Base-by-base conservation (phyloP, 2,888 invertebrate genomes). In the Xanthia togata region DNA sequence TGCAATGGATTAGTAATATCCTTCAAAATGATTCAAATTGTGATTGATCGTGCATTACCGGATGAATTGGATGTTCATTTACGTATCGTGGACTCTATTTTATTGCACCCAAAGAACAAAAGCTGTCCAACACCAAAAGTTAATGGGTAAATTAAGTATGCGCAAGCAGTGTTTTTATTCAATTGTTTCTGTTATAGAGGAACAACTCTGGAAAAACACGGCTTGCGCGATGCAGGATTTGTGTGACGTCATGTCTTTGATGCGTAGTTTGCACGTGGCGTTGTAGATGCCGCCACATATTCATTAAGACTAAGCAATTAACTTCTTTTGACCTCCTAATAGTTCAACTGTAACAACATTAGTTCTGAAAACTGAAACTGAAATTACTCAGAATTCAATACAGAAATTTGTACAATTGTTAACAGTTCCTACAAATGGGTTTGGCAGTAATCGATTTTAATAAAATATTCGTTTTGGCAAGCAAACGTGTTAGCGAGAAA, bases 321-420 rank as follows among this genome's bases (percentile, higher is more conserved):
- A 79, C 12, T 47, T 65, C 9, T 14, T 44, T 41, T 12, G n/a
- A 79, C 47, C 8, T 53, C 0, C 53, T 23, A 79, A n/a, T 50
- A 26, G 50, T 44, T n/a, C 12, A 62, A 50, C 41, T 63, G 17
- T 35, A 41, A 47, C 4, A 80, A 65, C 53, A 65, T 47, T n/a
- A 35, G 62, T 75, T 79, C 57, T 20, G 62, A 57, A 57, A 75
- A 68, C 62, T 74, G 2, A 11, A 67, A 81, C 35, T 63, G 44
- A 50, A 64, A 44, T 73, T 78, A 73, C 72, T 75, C 23, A 53
- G 75, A 79, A 79, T 68, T 75, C 68, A 68, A 63, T 75, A 50
- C 14, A 26, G 23, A 57, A 74, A 75, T 35, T 79, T 53, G 35
- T 53, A 26, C 31, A 50, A 64, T 44, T 50, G 62, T 5, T 57